Evolutionary conservation across 2,113 vertebrate species (phyloP), one percentile per base, ranked within the genome.

Genomic region (Sturnira hondurensis): DNA sequence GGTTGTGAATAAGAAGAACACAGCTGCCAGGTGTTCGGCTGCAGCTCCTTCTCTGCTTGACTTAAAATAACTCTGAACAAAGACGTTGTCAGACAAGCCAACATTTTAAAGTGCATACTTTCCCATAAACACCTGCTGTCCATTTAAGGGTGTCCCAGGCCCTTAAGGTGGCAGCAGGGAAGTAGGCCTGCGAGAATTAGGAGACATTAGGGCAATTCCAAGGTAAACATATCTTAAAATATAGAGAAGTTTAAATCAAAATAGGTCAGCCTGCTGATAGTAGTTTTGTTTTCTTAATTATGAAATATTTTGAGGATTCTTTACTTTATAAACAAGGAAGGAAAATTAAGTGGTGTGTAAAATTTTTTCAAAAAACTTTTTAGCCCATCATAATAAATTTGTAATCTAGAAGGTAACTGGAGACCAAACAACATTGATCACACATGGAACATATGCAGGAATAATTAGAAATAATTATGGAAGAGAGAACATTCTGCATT

Each of bases 381-480:
- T 6, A 74, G 43, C 6, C 14, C 58, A 52, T 67, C 58, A 52
- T 47, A 54, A 63, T 38, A 63, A 73, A 90, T 56, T 76, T 74
- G 31, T 50, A 87, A 83, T 77, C 13, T 16, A 41, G 71, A 92
- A 96, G 63, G 3, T 41, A 47, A 71, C 83, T 94, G 33, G 8
- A 2, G 61, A 65, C 0, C 4, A 81, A 65, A 52, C 16, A 56
- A 4, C 38, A 84, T 93, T 95, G 77, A 73, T 52, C 31, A 45
- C 52, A 87, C 31, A n/a, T 89, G 78, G 14, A 38, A 91, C 0
- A 22, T 4, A 33, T 38, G 41, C 61, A 95, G 50, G 91, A 94
- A 56, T 82, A 96, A 93, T 93, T 84, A 50, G 77, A 80, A 88
- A 93, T 68, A 80, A 96, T 91, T 54, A 91, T 14, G 36, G n/a